These are phyloP conservation scores for Macrotus californicus DNA, from an alignment of 2,113 vertebrate species.

Conservation along the genomic window DNA sequence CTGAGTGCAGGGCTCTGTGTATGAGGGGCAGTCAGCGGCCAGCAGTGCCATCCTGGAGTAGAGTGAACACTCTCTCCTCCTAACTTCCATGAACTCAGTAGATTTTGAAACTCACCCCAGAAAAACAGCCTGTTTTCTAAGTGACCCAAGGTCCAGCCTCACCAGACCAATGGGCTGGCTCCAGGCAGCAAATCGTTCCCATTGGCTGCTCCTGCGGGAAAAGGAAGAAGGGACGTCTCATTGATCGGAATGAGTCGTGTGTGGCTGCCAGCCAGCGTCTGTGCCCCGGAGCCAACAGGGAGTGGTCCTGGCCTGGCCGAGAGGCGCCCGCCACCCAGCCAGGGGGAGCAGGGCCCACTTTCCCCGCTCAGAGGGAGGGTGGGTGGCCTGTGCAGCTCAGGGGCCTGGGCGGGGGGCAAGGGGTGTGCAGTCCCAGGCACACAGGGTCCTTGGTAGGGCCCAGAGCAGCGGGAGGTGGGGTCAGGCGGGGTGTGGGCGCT, in stretches of 20 bases:
- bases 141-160: background rate
- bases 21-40: background rate
- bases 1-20: background rate
- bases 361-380: background rate
- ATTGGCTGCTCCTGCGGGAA: background rate
- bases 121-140: slow-evolving; percentile 29
- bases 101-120: background rate
- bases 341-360: background rate
- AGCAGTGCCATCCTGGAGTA: background rate
- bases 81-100: background rate
- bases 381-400: background rate
- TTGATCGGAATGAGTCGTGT: background rate
- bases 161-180: background rate
- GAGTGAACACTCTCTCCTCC: background rate
- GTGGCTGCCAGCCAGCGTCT: background rate
- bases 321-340: background rate
- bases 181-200: slow-evolving; percentile 1
- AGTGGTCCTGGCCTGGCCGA: background rate
- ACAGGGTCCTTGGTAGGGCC: background rate
- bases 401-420: background rate
- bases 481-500: background rate
- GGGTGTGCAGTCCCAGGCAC: background rate
- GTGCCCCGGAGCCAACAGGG: background rate
- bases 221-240: background rate
- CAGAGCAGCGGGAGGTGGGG: background rate